phyloP scores from a whole-genome alignment of 2,888 invertebrate species.

The Luperina nickerlii region DNA sequence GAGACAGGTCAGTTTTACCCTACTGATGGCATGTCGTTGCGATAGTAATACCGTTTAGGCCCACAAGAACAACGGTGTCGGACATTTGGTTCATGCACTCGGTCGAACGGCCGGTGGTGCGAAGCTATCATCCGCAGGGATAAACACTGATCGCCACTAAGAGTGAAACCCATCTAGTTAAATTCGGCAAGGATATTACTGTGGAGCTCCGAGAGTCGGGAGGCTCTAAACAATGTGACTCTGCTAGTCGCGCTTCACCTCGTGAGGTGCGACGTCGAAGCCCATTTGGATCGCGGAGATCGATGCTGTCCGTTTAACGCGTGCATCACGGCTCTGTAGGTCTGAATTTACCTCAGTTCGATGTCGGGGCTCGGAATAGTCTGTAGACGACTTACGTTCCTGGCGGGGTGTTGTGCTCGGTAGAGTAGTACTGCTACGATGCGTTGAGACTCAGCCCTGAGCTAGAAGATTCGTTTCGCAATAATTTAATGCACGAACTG shows the following conservation, averaged over 20 bases:
- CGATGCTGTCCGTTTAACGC: slow-evolving; percentile 68
- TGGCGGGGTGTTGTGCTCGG: slow-evolving; percentile 86
- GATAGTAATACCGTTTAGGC: slow-evolving; percentile 90
- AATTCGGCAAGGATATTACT: slow-evolving; percentile 84
- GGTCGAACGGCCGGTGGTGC: slow-evolving; percentile 91
- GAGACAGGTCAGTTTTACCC: slow-evolving; percentile 92
- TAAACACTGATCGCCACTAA: slow-evolving; percentile 87
- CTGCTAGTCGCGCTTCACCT: slow-evolving; percentile 75
- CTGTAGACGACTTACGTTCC: slow-evolving; percentile 91
- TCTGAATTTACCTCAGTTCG: slow-evolving; percentile 77
- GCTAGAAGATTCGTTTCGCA: slow-evolving; percentile 68
- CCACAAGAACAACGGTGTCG: slow-evolving; percentile 91
- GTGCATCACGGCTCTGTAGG: slow-evolving; percentile 68
- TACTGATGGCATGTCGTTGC: slow-evolving; percentile 89
- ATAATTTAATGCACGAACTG: slow-evolving; percentile 38
- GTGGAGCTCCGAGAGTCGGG: slow-evolving; percentile 82
- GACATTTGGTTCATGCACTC: slow-evolving; percentile 91
- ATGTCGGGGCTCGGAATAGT: slow-evolving; percentile 91
- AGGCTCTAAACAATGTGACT: slow-evolving; percentile 87
- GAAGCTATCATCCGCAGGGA: slow-evolving; percentile 89
- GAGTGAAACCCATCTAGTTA: slow-evolving; percentile 90
- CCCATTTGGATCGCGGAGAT: slow-evolving; percentile 78
- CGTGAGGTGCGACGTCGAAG: slow-evolving; percentile 79
- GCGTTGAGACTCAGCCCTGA: slow-evolving; percentile 91
- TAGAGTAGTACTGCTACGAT: slow-evolving; percentile 84